A percentile compares a stretch with the other conserved stretches of the same genome.
Conservation (phyloP, 2,797 vertebrate genomes). For the Danio albolineatus region DNA sequence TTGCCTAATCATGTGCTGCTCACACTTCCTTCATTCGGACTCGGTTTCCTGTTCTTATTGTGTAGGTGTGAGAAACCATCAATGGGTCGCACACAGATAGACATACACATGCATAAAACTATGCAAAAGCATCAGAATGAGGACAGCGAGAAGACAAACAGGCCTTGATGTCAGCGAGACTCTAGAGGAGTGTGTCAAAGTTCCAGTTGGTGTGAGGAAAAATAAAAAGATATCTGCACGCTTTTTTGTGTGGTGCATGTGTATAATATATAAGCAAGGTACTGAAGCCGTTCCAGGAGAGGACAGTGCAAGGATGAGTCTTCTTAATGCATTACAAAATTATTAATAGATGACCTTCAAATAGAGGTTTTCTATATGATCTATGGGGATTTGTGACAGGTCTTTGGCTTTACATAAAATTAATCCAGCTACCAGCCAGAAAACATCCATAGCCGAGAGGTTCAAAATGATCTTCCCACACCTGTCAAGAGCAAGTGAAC, state of each 20-base stretch:
- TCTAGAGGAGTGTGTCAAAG: neutral
- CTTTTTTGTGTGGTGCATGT: neutral
- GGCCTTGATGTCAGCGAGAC: neutral
- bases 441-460: neutral
- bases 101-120: neutral
- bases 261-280: neutral
- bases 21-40: constrained; percentile 66
- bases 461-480: neutral
- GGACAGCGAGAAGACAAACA: neutral
- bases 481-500: neutral
- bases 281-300: neutral
- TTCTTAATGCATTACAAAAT: neutral
- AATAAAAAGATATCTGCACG: neutral
- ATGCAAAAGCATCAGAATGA: neutral
- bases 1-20: constrained; percentile 65
- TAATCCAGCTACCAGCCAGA: neutral
- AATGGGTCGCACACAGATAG: neutral
- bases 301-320: neutral
- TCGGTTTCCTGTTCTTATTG: constrained; percentile 64
- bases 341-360: neutral
- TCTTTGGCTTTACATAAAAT: neutral
- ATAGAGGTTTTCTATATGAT: neutral
- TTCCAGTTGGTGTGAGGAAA: neutral
- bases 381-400: neutral
- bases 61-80: constrained; percentile 57